phyloP scores from a whole-genome alignment of 2,797 vertebrate species.

The Okamejei kenojei region DNA sequence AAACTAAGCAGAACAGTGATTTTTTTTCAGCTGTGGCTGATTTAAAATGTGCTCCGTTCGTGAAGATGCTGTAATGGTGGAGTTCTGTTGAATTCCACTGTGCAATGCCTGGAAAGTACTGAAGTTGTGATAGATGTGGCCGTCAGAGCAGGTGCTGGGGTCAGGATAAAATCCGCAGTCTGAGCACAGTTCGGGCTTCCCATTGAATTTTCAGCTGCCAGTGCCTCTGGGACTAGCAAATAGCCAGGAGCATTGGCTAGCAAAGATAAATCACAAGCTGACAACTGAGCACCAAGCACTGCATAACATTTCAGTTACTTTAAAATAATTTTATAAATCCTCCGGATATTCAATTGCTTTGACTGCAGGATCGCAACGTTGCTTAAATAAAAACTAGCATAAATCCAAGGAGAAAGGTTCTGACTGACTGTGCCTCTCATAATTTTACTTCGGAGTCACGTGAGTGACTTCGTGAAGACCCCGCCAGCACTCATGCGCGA shows the following conservation, averaged over 20 bases:
- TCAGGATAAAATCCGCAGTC: constrained; percentile 18
- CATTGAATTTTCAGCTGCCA: neutral
- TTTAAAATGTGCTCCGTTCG: neutral
- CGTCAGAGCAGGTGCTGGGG: constrained; percentile 14
- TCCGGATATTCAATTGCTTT: neutral
- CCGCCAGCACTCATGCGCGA: too few relatives aligned
- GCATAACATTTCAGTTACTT: neutral
- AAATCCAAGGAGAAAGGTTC: too few relatives aligned
- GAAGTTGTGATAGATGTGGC: constrained; percentile 13
- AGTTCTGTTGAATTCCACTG: neutral
- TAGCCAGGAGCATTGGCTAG: neutral
- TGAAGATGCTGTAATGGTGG: neutral
- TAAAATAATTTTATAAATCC: neutral
- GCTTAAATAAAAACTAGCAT: neutral
- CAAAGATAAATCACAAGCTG: constrained; percentile 8
- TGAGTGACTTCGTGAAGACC: too few relatives aligned
- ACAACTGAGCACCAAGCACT: neutral
- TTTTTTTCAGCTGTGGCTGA: neutral
- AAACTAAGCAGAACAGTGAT: neutral
- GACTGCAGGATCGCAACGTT: neutral
- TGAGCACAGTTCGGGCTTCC: neutral
- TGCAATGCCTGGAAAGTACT: neutral
- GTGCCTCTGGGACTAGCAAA: neutral
- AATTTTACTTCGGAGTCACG: too few relatives aligned
- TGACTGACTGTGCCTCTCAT: too few relatives aligned